Evolutionary conservation across 2,888 invertebrate species (phyloP).

Genomic region (Mactromeris polynyma): DNA sequence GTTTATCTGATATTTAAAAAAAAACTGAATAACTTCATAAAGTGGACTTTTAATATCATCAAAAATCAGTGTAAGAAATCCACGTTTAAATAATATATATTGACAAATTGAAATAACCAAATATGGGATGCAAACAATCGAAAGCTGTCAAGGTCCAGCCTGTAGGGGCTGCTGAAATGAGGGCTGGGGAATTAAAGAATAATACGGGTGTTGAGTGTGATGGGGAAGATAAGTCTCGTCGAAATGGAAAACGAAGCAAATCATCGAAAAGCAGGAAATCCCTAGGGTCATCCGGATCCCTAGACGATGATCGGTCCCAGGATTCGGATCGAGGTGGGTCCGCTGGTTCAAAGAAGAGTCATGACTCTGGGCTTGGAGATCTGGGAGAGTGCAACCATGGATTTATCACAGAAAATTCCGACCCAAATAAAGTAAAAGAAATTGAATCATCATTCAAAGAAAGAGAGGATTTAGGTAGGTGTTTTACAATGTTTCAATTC

Average conservation of each 20-base stretch:
- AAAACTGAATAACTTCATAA: not conserved
- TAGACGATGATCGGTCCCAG: conserved; percentile 68
- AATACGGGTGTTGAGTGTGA: conserved; percentile 71
- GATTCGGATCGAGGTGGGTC: conserved; percentile 81
- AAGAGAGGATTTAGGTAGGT: conserved; percentile 79
- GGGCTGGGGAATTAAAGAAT: conserved; percentile 65
- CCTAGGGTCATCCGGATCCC: conserved; percentile 71
- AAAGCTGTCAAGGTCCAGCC: conserved; percentile 79
- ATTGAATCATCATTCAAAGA: conserved; percentile 79
- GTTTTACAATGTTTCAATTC: not conserved
- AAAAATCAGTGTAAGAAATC: not conserved
- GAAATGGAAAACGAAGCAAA: conserved; percentile 63
- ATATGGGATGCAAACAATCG: conserved; percentile 81
- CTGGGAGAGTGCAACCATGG: conserved; percentile 75
- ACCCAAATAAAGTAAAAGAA: conserved; percentile 72
- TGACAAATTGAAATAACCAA: not conserved
- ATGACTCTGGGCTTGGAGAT: conserved; percentile 83
- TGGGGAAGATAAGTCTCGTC: conserved; percentile 63
- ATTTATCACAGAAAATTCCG: conserved; percentile 83
- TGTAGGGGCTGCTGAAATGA: conserved; percentile 66
- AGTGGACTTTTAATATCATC: not conserved
- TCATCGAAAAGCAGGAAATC: conserved; percentile 63
- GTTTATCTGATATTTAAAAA: not conserved
- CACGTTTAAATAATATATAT: not conserved
- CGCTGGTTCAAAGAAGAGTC: conserved; percentile 84